Percentiles rank a stretch among this genome's conserved stretches.
These are phyloP conservation scores for Cranoglanis bouderius DNA, from an alignment of 2,113 vertebrate genomes.

Conservation along the genomic window DNA sequence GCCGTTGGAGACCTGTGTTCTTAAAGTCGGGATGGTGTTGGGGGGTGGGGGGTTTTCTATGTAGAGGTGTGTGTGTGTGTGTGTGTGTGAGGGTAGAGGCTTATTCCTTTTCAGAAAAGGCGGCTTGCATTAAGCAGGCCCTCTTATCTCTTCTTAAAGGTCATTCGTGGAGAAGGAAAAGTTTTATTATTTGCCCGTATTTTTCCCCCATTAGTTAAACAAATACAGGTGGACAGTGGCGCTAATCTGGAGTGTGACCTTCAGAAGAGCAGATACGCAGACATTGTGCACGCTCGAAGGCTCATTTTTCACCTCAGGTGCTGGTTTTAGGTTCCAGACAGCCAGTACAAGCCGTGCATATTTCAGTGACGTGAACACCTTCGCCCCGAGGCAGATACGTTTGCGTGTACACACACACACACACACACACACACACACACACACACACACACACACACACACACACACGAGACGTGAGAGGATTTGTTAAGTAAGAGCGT, in stretches of 20 bases:
- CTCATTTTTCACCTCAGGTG: conserved; percentile 19
- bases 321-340: conserved; percentile 16
- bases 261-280: conserved; percentile 20
- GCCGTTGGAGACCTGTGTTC: conserved; percentile 14
- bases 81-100: not conserved
- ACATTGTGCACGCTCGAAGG: not conserved
- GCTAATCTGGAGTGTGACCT: conserved; percentile 42
- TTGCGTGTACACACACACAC: not conserved
- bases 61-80: not conserved
- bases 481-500: not conserved
- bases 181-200: conserved; percentile 24
- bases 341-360: not conserved
- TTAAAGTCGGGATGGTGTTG: not conserved
- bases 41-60: not conserved
- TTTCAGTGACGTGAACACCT: conserved; percentile 13
- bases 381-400: not conserved
- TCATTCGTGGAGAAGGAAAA: conserved; percentile 24
- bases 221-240: conserved; percentile 40
- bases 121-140: not conserved
- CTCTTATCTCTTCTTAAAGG: conserved; percentile 43
- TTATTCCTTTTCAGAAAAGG: not conserved
- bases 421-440: not conserved
- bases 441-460: not conserved
- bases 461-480: not conserved
- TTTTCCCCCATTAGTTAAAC: conserved; percentile 42